Conservation (phyloP, 35 echinoderm and acorn worm species). For the Ophiothrix spiculata region DNA sequence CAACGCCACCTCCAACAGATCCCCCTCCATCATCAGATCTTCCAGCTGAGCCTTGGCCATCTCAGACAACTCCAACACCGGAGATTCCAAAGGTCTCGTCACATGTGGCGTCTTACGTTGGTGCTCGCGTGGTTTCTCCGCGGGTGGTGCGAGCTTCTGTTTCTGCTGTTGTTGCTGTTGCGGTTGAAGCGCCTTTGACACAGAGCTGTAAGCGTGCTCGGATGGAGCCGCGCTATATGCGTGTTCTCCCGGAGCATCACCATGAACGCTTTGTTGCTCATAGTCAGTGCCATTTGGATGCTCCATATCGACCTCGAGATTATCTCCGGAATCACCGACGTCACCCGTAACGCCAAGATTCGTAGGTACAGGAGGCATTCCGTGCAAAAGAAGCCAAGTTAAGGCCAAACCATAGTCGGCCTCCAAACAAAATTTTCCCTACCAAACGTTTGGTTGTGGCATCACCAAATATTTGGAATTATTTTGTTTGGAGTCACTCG, state of each 20-base stretch:
- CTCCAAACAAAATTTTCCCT: no score
- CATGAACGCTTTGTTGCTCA: neutral
- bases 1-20: constrained; percentile 95
- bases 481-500: no score
- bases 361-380: constrained; percentile 74
- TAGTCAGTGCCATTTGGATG: neutral
- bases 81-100: constrained; percentile 40
- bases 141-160: neutral
- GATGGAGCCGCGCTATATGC: constrained; percentile 51
- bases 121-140: constrained; percentile 48
- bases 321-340: constrained; percentile 1
- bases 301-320: neutral
- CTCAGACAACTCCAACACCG: constrained; percentile 67
- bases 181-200: constrained; percentile 41
- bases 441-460: no score
- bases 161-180: neutral
- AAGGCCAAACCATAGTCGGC: no score
- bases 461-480: no score
- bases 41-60: constrained; percentile 90
- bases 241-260: constrained; percentile 17
- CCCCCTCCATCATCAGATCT: constrained; percentile 92
- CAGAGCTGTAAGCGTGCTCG: constrained; percentile 95
- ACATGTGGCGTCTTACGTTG: constrained; percentile 69
- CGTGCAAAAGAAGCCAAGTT: no score
- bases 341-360: neutral